These are phyloP conservation scores for Parthenolecanium corni DNA, from an alignment of 2,888 invertebrate species.

Conservation along the genomic window DNA sequence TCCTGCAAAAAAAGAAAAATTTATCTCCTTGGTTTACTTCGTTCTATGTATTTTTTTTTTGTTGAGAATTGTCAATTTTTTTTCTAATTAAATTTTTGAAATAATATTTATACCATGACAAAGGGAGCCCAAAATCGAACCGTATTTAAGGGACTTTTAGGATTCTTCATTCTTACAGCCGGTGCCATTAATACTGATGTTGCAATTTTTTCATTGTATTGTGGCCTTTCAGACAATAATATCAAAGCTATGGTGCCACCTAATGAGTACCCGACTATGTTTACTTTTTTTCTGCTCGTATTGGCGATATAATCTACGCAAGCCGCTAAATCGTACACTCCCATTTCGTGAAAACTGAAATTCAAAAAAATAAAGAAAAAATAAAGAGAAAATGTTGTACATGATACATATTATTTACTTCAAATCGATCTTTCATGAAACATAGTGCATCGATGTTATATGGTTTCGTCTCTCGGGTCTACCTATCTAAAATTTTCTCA, in stretches of 20 bases:
- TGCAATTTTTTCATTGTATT: constrained; percentile 31
- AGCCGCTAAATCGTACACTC: constrained; percentile 29
- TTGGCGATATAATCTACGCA: constrained; percentile 29
- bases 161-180: constrained; percentile 29
- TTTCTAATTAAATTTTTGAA: not conserved
- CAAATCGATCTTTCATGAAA: no score
- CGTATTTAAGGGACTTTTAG: constrained; percentile 23
- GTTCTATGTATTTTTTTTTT: not conserved
- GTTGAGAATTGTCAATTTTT: not conserved
- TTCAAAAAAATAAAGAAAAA: no score
- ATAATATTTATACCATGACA: constrained; percentile 17
- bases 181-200: constrained; percentile 32
- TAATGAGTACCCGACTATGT: constrained; percentile 31
- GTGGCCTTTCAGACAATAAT: constrained; percentile 30
- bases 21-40: not conserved
- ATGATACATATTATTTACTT: no score
- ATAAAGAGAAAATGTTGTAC: no score
- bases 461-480: no score
- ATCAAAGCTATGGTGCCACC: constrained; percentile 30
- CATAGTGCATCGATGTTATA: no score
- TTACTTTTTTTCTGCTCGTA: constrained; percentile 25
- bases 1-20: constrained; percentile 15
- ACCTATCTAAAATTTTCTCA: no score
- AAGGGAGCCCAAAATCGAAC: constrained; percentile 26
- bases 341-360: constrained; percentile 31